Evolutionary conservation across 2,113 vertebrate species (phyloP), one percentile per base, ranked within the genome.

Genomic region (Cricetomys ansorgei): DNA sequence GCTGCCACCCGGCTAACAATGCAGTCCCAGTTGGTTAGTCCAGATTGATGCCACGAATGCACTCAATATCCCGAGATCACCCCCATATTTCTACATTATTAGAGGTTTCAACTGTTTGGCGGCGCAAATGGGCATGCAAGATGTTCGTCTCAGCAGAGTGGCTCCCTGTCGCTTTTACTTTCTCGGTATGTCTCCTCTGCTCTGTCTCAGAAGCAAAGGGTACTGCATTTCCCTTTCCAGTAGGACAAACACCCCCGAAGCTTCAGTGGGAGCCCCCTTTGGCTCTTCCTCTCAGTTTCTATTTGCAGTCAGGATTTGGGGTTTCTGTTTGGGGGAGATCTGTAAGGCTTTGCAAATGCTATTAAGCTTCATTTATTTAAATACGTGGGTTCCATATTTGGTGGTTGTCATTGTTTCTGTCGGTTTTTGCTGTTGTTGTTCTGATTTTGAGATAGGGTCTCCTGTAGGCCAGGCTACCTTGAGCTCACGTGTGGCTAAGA

Each of bases 51-150:
- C 80, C 73, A 64, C 59, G 79, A 80, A n/a, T 12, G 76, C 43
- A 72, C 55, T 16, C 0, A 0, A 0, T 81, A 25, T 83, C 83
- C 80, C 77, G 3, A 43, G n/a, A 53, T 40, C 81, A 75, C 0
- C 0, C n/a, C 34, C 57, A 10, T 70, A 80, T 95, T 97, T 97
- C 94, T 91, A 62, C 94, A 91, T 23, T 91, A 15, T 80, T 67
- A 59, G 11, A 45, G 62, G 7, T 87, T 89, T 94, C 40, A 62
- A n/a, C 45, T 94, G 40, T 72, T 81, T 92, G 97, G 67, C 50
- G 88, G 57, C 96, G 2, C 31, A 80, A 92, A 88, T 1, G 69
- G 62, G 50, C 77, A 34, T 12, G 55, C 55, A 93, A 96, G 95
- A 16, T 73, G 16, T 73, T 97, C n/a, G 0, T 48, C 64, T 70